Percentiles rank a stretch among this genome's conserved stretches.
Conservation (phyloP, 2,888 invertebrate species). For the Temnothorax unifasciatus region DNA sequence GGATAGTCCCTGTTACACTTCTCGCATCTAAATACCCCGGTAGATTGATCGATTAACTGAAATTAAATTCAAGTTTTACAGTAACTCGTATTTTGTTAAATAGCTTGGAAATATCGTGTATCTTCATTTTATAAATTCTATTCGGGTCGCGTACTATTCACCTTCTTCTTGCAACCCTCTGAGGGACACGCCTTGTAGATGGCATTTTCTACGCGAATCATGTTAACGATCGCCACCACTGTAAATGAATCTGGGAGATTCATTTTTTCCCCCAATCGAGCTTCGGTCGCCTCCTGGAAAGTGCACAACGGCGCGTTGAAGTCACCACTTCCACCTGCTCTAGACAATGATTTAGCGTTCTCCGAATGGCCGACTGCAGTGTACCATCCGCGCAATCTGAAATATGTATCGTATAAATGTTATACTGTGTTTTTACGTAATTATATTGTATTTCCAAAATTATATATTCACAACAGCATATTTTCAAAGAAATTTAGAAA, state of each 20-base stretch:
- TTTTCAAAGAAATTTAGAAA: background rate
- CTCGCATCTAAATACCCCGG: constrained; percentile 96
- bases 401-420: background rate
- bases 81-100: background rate
- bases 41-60: constrained; percentile 93
- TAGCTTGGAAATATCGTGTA: background rate
- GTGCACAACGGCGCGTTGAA: constrained; percentile 90
- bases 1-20: constrained; percentile 96
- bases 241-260: constrained; percentile 93
- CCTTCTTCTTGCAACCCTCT: constrained; percentile 97
- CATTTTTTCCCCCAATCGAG: constrained; percentile 91
- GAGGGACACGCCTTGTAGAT: constrained; percentile 97
- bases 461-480: background rate
- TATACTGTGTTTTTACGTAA: background rate
- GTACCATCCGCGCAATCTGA: constrained; percentile 95
- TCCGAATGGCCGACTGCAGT: constrained; percentile 91
- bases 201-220: constrained; percentile 93
- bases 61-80: constrained; percentile 33
- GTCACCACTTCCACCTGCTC: constrained; percentile 85
- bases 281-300: constrained; percentile 91
- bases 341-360: constrained; percentile 89
- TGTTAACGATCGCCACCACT: constrained; percentile 92
- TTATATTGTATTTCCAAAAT: background rate
- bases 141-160: background rate
- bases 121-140: background rate